Conservation (phyloP, 2,113 vertebrate species). For the Austrofundulus limnaeus region DNA sequence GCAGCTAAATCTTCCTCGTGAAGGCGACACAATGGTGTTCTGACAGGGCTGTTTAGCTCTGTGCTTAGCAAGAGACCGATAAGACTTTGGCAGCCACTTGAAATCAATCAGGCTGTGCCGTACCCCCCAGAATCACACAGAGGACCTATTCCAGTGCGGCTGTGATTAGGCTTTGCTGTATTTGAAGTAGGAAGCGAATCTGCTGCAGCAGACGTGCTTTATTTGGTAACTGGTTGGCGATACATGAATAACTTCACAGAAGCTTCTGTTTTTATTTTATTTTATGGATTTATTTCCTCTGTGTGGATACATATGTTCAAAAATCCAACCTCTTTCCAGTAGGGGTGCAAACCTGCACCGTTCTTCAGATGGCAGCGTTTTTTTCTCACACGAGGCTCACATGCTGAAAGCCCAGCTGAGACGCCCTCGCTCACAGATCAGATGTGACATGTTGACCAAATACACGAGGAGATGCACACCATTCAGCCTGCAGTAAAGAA, state of each 20-base stretch:
- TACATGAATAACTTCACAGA: conserved; percentile 59
- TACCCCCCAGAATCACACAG: conserved; percentile 29
- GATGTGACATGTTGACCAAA: conserved; percentile 71
- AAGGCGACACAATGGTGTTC: conserved; percentile 28
- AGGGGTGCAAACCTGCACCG: conserved; percentile 14
- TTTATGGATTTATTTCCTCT: conserved; percentile 51
- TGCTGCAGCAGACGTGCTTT: conserved; percentile 42
- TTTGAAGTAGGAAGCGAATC: conserved; percentile 37
- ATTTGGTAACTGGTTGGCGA: conserved; percentile 54
- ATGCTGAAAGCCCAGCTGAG: conserved; percentile 44
- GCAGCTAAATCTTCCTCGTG: conserved; percentile 37
- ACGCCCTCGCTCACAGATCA: conserved; percentile 41
- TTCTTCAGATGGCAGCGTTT: conserved; percentile 29
- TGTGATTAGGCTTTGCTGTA: conserved; percentile 46
- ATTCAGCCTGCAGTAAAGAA: conserved; percentile 53
- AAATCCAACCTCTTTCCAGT: background rate
- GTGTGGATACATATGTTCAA: background rate
- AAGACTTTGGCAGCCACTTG: conserved; percentile 57
- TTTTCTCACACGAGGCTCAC: conserved; percentile 21
- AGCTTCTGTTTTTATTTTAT: conserved; percentile 54
- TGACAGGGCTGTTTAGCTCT: conserved; percentile 54
- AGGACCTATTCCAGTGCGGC: conserved; percentile 29
- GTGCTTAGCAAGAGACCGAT: conserved; percentile 59
- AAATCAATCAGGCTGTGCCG: conserved; percentile 64
- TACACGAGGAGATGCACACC: conserved; percentile 50